phyloP scores from a whole-genome alignment of 2,113 vertebrate species.

The Passer domesticus region DNA sequence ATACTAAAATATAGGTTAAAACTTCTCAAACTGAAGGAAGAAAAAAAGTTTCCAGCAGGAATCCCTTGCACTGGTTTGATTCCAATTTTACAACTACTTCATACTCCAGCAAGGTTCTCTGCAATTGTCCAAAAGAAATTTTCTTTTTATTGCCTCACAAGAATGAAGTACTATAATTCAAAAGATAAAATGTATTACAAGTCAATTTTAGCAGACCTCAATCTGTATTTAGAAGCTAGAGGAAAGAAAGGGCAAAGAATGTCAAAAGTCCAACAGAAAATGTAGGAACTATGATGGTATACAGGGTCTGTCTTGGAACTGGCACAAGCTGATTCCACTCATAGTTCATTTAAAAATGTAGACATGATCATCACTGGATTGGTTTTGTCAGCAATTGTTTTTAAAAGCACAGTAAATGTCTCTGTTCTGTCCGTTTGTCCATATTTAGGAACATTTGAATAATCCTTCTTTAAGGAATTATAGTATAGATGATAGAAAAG shows the following conservation, averaged over 20 bases:
- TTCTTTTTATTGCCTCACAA: neutral
- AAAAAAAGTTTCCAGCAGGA: neutral
- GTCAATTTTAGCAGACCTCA: neutral
- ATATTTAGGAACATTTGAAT: neutral
- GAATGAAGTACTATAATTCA: neutral
- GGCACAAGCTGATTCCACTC: neutral
- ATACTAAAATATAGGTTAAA: neutral
- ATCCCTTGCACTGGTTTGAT: neutral
- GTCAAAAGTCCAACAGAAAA: neutral
- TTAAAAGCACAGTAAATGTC: neutral
- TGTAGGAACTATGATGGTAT: accelerated
- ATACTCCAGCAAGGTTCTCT: neutral
- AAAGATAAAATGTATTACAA: neutral
- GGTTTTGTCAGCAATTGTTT: neutral
- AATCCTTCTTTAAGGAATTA: neutral
- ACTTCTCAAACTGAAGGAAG: neutral
- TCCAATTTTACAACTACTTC: neutral
- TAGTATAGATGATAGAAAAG: accelerated
- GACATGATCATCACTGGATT: neutral
- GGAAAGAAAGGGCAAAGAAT: neutral
- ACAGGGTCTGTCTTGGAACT: neutral
- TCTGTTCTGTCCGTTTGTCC: neutral
- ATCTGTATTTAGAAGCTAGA: neutral
- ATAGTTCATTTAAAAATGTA: neutral
- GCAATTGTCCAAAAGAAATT: neutral